Evolutionary conservation across 2,888 invertebrate genomes (phyloP), one percentile per base, ranked within the genome.

Genomic region (Lepidocyrtoides sp.): DNA sequence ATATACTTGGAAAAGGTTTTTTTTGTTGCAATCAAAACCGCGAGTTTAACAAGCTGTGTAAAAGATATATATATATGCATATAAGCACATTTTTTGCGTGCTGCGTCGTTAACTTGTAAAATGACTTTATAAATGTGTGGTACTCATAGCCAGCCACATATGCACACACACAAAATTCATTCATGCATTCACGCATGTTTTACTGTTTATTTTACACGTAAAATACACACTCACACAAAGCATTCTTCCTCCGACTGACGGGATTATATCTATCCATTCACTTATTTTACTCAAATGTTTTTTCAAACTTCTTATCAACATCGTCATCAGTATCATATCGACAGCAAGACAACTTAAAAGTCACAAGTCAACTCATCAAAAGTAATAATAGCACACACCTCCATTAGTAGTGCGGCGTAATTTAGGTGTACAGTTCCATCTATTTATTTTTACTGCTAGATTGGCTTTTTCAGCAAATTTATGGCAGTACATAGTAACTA

Each of bases 161-260:
- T 2, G 17, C 17, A 41, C 2, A 17, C 26, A 29, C 75, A 77
- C 48, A 51, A 77, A 77, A 51, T 57, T 75, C 77, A 77, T 63
- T 86, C 75, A 77, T 75, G 57, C 86, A 60, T 75, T 86, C 86
- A 86, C 75, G 86, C 75, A 84, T 69, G 84, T n/a, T n/a, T 69
- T 84, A 69, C 44, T 84, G 36, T 79, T 79, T 29, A 32, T 29
- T 79, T 79, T 51, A 32, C 36, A 51, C 77, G n/a, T 36, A n/a
- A 3, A 32, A 2, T 17, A 5, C 69, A 10, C n/a, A n/a, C n/a
- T 41, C 41, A 66, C 66, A 20, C 10, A 66, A 66, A 57, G 20
- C 29, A 1, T 29, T 20, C 7, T 14, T 26, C n/a, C 57, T 17
- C 3, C 51, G 51, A 51, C 29, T 14, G 29, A 32, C 12, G 44